Base-by-base conservation (phyloP, 2,888 invertebrate species). In the Temnothorax ravouxi region DNA sequence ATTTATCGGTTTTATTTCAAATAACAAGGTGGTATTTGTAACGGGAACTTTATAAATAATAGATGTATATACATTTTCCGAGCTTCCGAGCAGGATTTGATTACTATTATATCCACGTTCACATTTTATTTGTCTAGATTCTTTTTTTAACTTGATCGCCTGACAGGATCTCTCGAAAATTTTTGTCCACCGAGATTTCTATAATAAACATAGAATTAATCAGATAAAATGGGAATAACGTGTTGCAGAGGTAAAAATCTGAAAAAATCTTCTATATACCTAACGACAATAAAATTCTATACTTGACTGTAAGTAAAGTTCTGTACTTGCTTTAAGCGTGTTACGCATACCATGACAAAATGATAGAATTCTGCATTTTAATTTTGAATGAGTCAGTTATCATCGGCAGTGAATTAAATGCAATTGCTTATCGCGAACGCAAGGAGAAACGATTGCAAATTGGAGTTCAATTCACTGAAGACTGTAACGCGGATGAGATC, bases 371-470 rank as follows among this genome's bases (percentile, higher is more conserved):
- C 50, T 38, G 3, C 6, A 18, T 38, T 75, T 21, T 15, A 21
- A 1, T 21, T 52, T 38, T n/a, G 18, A 29, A 74, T 29, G 18
- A 59, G 2, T 18, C 21, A 9, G 2, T 62, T 34, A 15, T 72
- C 18, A 71, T 41, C 21, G 41, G 9, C 6, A 21, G 18, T 61
- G 61, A 75, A 41, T 61, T 41, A 41, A 72, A 25, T 3, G 56
- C 38, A 6, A 34, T 38, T 62, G 62, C 38, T 64, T 64, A 44
- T 66, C 47, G 38, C 54, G 13, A 21, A 50, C 8, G 18, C 15
- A 47, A 72, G 25, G 61, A 66, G 61, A 66, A 41, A 54, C 18
- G 50, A 64, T 41, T 54, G 52, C 54, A 54, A 77, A 66, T 77
- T 62, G 64, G 41, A 29, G 41, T 77, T 54, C 64, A 54, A 54